Evolutionary conservation across 37 sponge, comb jelly and placozoan species (phyloP), one percentile per base, ranked within the genome.

Genomic region (Lycopodina hypogea): DNA sequence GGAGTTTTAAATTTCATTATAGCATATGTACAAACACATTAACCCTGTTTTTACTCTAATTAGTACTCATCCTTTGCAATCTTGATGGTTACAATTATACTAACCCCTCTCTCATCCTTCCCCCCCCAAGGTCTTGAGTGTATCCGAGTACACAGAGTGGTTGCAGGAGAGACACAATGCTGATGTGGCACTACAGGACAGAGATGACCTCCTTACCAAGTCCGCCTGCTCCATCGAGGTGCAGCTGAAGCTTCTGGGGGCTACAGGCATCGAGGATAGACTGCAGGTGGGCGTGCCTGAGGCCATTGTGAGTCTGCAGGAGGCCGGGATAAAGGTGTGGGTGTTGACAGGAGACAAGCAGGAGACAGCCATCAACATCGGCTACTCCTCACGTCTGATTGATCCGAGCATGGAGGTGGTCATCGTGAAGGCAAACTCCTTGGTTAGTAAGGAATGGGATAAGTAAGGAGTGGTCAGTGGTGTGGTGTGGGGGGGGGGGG

Each of bases 261-360:
- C 87, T 42, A 90, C 94, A 18, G 94, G 90, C 75, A 82, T 93
- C 28, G 94, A 93, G 62, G 94, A 93, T 58, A 65, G 80, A 33
- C 86, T 93, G 1, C 94, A 93, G 56, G 78, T 78, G 48, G 78
- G 88, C 6, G 92, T 91, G 21, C 88, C 92, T 4, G 88, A 91
- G 64, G 75, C 88, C 51, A 91, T 91, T 60, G 83, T 62, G 35
- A 42, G 67, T 37, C 75, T 91, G 62, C 42, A 71, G 39, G 63
- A 55, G 30, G 92, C 92, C 34, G 80, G 78, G 26, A 81, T 94
- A 22, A 83, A 78, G 69, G 85, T 95, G 35, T 95, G 96, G 96
- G 87, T 95, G 59, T 82, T 95, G 66, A 95, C 96, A 37, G 96
- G 96, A 55, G 96, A 95, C 88, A 95, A 95, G 71, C 80, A 87